Conservation (phyloP, 2,797 vertebrate species). For the Pelobates cultripes region DNA sequence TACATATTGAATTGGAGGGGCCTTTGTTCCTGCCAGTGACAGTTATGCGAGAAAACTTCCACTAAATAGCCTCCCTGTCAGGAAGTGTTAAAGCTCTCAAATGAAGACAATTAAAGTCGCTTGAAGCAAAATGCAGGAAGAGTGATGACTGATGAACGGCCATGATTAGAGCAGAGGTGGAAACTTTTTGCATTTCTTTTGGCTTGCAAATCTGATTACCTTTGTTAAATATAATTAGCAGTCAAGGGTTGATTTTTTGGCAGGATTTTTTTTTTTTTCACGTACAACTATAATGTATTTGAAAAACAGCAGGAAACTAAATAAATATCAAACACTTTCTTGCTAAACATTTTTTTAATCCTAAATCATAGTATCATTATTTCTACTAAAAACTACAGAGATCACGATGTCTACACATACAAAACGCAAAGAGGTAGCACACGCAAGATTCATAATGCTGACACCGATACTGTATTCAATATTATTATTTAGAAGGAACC, state of each 20-base stretch:
- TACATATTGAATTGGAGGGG: conserved; percentile 76
- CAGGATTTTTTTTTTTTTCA: neutral
- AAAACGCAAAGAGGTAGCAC: too few species aligned
- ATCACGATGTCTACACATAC: too few species aligned
- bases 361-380: too few species aligned
- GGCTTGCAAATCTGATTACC: conserved; percentile 70
- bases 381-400: too few species aligned
- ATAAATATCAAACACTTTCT: neutral
- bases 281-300: neutral
- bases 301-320: neutral
- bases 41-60: conserved; percentile 89
- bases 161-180: conserved; percentile 70
- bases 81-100: conserved; percentile 94
- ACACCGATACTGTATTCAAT: too few species aligned
- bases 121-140: conserved; percentile 80
- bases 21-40: conserved; percentile 83
- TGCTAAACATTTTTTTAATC: too few species aligned
- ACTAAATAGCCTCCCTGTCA: conserved; percentile 89
- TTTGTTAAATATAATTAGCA: conserved; percentile 67
- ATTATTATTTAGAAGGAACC: too few species aligned
- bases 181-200: conserved; percentile 77
- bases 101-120: conserved; percentile 88
- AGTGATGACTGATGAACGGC: conserved; percentile 77
- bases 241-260: conserved; percentile 5
- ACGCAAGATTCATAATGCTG: too few species aligned